Conservation (phyloP, 2,113 vertebrate genomes). For the Myiozetetes cayanensis region DNA sequence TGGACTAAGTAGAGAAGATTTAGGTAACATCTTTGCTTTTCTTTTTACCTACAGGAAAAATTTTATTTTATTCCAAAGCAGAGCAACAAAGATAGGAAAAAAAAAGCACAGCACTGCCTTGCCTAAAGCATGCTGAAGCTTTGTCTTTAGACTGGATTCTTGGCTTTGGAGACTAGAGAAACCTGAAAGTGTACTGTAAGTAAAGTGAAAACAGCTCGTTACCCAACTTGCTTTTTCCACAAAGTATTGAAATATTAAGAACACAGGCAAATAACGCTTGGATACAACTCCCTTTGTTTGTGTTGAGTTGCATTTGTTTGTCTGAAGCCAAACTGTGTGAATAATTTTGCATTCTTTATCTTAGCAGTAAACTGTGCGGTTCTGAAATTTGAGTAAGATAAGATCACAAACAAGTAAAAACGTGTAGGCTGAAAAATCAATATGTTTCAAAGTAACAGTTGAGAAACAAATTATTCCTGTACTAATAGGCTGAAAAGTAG, state of each 20-base stretch:
- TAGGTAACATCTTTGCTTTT: neutral
- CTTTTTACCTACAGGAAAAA: neutral
- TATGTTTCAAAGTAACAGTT: conserved; percentile 38
- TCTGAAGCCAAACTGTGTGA: conserved; percentile 38
- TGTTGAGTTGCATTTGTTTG: conserved; percentile 11
- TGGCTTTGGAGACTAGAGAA: conserved; percentile 55
- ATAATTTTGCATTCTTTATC: conserved; percentile 53
- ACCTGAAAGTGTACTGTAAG: conserved; percentile 45
- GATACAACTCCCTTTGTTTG: conserved; percentile 13
- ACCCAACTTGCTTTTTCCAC: conserved; percentile 40
- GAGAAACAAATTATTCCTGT: conserved; percentile 22
- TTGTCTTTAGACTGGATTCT: conserved; percentile 26
- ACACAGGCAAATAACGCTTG: neutral
- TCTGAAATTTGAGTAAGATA: conserved; percentile 54
- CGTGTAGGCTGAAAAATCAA: conserved; percentile 53
- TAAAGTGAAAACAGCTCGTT: conserved; percentile 33
- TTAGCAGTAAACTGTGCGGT: conserved; percentile 8
- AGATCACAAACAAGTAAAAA: conserved; percentile 52
- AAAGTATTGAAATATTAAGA: conserved; percentile 32
- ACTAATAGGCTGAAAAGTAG: neutral
- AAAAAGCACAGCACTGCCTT: neutral
- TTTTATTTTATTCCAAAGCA: conserved; percentile 4
- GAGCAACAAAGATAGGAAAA: neutral
- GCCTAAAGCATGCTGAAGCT: neutral
- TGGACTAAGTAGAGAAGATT: neutral